A percentile compares a stretch with the other conserved stretches of the same genome.
phyloP scores from a whole-genome alignment of 2,797 vertebrate species.

The Mus minutoides region DNA sequence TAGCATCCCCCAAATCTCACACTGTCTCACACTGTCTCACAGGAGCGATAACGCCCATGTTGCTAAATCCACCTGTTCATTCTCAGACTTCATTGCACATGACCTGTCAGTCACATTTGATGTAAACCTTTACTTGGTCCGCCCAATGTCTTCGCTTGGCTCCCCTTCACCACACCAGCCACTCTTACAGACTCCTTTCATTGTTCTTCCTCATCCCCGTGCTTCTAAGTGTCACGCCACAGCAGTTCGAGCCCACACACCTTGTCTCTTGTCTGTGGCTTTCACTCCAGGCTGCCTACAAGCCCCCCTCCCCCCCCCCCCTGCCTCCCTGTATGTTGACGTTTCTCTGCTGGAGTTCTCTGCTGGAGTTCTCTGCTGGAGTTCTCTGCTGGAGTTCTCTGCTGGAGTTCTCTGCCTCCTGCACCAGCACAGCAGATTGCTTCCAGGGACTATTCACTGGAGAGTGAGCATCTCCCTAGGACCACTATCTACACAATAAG shows the following conservation, averaged over 20 bases:
- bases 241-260: no score
- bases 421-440: neutral
- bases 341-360: neutral
- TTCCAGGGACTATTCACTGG: neutral
- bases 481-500: neutral
- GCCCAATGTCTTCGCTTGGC: neutral
- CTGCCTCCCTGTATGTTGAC: no score
- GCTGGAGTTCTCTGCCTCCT: neutral
- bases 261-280: neutral
- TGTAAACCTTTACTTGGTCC: neutral
- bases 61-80: neutral
- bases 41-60: neutral
- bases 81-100: neutral
- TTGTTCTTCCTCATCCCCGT: neutral
- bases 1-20: neutral
- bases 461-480: neutral
- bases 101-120: neutral
- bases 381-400: no score
- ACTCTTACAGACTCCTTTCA: neutral
- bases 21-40: neutral
- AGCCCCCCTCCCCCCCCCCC: neutral
- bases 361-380: neutral
- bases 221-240: neutral
- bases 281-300: neutral
- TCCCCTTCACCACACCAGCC: neutral